Evolutionary conservation across 1,140 invertebrate genomes (phyloP).

Genomic region (Pachypsylla venusta): DNA sequence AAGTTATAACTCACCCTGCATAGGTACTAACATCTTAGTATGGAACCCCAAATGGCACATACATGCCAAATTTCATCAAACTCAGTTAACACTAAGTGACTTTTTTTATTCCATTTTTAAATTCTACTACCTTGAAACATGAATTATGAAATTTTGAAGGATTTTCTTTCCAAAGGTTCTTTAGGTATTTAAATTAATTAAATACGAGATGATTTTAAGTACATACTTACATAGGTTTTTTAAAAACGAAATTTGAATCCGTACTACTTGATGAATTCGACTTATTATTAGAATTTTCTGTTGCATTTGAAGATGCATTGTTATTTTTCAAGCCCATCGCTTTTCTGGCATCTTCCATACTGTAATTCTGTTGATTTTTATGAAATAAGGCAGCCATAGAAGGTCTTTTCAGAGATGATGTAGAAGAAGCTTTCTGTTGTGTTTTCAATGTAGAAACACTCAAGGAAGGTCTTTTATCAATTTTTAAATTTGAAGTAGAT

Average conservation of each 20-base stretch:
- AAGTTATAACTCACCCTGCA: no score
- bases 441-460: not conserved
- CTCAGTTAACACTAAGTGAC: no score
- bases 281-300: not conserved
- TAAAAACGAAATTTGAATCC: not conserved
- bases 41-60: no score
- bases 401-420: slow-evolving; percentile 3
- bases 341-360: slow-evolving; percentile 2
- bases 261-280: not conserved
- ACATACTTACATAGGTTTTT: slow-evolving; percentile 3
- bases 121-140: no score
- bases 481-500: not conserved
- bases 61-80: no score
- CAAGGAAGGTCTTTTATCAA: not conserved
- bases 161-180: no score
- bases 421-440: not conserved
- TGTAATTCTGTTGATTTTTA: not conserved
- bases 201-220: no score
- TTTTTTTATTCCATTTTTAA: no score
- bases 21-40: no score
- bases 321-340: not conserved
- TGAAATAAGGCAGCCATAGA: not conserved
- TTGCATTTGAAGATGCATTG: not conserved
- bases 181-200: no score
- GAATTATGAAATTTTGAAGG: no score